A percentile compares a stretch with the other conserved stretches of the same genome.
phyloP scores from a whole-genome alignment of 2,888 invertebrate species.

The Brachyptera putata region DNA sequence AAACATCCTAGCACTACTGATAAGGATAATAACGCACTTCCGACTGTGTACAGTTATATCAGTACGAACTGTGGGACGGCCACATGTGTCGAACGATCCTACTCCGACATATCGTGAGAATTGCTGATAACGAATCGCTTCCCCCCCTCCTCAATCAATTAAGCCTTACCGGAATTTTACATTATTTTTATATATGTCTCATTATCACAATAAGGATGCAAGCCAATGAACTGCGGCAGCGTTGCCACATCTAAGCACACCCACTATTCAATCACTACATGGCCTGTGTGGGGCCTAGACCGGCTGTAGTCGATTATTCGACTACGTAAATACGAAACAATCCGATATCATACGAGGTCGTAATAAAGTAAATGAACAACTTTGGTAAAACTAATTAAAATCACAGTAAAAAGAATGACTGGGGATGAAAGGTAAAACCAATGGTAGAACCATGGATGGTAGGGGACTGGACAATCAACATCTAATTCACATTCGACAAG shows the following conservation, averaged over 20 bases:
- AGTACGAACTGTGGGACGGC: neutral
- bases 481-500: too few species aligned
- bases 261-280: constrained; percentile 15
- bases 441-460: too few species aligned
- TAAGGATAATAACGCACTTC: neutral
- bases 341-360: too few species aligned
- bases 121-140: neutral
- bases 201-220: constrained; percentile 20
- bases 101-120: constrained; percentile 6
- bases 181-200: neutral
- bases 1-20: too few species aligned
- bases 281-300: neutral
- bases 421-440: too few species aligned
- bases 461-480: too few species aligned
- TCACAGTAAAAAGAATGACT: too few species aligned
- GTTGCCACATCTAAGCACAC: constrained; percentile 28
- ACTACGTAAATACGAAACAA: too few species aligned
- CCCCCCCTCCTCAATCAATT: neutral
- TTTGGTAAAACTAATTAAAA: too few species aligned
- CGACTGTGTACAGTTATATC: neutral
- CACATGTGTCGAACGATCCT: too few species aligned
- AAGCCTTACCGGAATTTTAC: constrained; percentile 5
- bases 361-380: too few species aligned
- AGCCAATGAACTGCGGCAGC: constrained; percentile 28
- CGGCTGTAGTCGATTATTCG: too few species aligned